These are phyloP conservation scores for Acleris emargana DNA, from an alignment of 2,888 invertebrate genomes.

Conservation along the genomic window DNA sequence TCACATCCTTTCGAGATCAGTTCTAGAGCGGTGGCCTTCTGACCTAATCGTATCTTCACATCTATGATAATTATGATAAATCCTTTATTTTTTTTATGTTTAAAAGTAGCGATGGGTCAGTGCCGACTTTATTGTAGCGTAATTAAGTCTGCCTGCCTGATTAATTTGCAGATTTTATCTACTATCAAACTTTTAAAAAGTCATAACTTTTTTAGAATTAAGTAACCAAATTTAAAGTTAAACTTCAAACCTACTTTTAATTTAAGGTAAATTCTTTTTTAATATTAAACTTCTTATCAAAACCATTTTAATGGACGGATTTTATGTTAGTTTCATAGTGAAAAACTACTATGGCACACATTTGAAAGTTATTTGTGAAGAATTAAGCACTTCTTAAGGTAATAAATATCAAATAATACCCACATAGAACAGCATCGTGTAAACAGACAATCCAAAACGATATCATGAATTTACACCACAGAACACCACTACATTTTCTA, in stretches of 20 bases:
- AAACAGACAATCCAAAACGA: slow-evolving; percentile 50
- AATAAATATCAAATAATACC: slow-evolving; percentile 51
- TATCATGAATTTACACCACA: slow-evolving; percentile 51
- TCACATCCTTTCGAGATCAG: slow-evolving; percentile 54
- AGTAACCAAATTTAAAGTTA: not conserved
- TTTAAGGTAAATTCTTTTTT: not conserved
- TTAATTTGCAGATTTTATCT: too few species aligned
- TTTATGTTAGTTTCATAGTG: not conserved
- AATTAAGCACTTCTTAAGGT: not conserved
- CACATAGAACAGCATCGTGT: slow-evolving; percentile 61
- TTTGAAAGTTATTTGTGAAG: not conserved
- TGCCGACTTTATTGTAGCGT: too few species aligned
- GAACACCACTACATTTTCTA: slow-evolving; percentile 67
- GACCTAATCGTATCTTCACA: slow-evolving; percentile 18
- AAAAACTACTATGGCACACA: not conserved
- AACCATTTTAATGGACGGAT: not conserved
- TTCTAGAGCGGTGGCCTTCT: slow-evolving; percentile 27
- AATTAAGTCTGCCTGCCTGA: too few species aligned
- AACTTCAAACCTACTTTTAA: not conserved
- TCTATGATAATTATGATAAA: not conserved
- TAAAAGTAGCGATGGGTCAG: not conserved
- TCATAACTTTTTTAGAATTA: too few species aligned
- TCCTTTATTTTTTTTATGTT: not conserved
- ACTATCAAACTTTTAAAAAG: too few species aligned
- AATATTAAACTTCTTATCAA: not conserved